Conservation (phyloP, 2,113 vertebrate genomes). For the Anseranas semipalmata region DNA sequence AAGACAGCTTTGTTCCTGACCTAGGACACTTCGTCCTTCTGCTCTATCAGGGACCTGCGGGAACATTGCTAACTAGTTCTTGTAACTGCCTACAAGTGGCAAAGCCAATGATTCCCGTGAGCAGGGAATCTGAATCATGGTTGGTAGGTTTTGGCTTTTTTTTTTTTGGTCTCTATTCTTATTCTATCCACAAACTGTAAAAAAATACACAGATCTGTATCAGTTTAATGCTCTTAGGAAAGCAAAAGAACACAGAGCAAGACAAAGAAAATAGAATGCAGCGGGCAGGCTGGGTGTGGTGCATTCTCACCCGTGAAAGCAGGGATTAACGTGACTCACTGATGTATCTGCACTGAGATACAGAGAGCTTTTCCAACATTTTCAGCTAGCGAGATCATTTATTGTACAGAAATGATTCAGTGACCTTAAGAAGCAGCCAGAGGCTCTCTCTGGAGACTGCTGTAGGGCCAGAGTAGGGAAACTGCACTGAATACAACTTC, state of each 20-base stretch:
- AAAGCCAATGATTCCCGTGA: neutral
- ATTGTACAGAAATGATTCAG: constrained; percentile 10
- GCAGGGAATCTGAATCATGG: neutral
- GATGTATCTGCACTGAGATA: accelerated
- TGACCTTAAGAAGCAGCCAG: constrained; percentile 48
- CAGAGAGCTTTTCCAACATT: neutral
- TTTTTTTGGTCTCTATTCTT: neutral
- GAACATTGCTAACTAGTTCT: neutral
- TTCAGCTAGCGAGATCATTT: neutral
- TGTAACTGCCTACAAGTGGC: neutral
- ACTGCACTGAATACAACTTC: neutral
- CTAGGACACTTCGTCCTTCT: neutral
- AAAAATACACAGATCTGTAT: neutral
- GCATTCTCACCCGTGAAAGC: neutral
- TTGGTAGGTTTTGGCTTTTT: neutral
- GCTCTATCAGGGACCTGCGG: accelerated
- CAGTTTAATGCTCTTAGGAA: neutral
- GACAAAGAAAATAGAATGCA: neutral
- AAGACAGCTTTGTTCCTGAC: constrained; percentile 18
- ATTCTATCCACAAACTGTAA: neutral
- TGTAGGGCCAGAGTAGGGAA: neutral
- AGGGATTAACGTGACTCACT: neutral
- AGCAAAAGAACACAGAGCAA: neutral
- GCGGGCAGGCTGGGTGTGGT: neutral
- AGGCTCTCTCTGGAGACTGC: constrained; percentile 4